phyloP scores from a whole-genome alignment of 2,113 vertebrate species.

The Ariopsis seemanni region DNA sequence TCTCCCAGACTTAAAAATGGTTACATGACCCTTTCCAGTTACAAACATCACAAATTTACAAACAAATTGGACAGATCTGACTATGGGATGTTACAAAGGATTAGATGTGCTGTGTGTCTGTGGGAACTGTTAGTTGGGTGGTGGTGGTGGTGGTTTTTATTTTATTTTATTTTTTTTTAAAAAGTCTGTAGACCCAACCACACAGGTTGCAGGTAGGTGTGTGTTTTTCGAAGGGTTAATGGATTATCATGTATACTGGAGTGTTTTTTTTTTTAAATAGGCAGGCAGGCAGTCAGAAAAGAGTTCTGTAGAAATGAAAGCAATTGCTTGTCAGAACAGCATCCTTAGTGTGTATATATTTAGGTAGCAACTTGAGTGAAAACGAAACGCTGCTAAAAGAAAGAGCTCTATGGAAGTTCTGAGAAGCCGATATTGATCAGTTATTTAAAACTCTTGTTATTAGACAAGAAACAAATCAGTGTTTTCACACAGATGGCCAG shows the following conservation, averaged over 20 bases:
- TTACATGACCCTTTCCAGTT: not conserved
- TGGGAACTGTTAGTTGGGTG: slow-evolving; percentile 67
- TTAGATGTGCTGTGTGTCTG: slow-evolving; percentile 58
- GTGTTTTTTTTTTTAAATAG: slow-evolving; percentile 1
- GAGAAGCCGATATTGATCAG: not conserved
- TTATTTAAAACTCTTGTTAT: not conserved
- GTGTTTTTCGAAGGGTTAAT: slow-evolving; percentile 76
- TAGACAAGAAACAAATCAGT: too few relatives aligned
- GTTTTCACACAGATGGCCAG: not conserved
- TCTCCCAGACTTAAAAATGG: slow-evolving; percentile 57
- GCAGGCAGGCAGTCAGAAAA: slow-evolving; percentile 15
- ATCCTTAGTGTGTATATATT: not conserved
- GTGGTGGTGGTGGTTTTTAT: slow-evolving; percentile 14
- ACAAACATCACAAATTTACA: not conserved
- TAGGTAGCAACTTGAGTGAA: not conserved
- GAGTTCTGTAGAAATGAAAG: not conserved
- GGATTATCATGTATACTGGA: slow-evolving; percentile 50
- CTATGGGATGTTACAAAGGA: not conserved
- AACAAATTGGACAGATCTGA: slow-evolving; percentile 24
- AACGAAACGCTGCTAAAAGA: not conserved
- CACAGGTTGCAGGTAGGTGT: slow-evolving; percentile 67
- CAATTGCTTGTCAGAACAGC: not conserved
- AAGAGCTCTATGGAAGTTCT: not conserved
- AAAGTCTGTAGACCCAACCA: slow-evolving; percentile 50
- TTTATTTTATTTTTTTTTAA: not conserved